These are phyloP conservation scores for Lepus europaeus DNA, from an alignment of 2,113 vertebrate species.

Conservation along the genomic window DNA sequence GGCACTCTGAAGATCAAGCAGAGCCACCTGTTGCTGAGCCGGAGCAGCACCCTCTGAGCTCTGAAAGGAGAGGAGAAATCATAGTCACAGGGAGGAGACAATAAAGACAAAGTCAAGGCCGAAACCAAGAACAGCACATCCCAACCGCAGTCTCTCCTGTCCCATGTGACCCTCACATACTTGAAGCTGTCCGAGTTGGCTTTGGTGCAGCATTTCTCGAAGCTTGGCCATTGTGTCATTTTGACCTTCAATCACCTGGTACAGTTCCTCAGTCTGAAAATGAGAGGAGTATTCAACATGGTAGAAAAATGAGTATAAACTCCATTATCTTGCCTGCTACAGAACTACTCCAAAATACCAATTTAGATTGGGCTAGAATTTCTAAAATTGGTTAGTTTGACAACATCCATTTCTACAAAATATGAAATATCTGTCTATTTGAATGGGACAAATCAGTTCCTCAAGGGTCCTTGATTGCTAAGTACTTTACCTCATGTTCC, in stretches of 20 bases:
- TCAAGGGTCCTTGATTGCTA: background rate
- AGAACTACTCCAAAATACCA: background rate
- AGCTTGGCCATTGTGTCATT: constrained; percentile 92
- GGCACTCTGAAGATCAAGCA: constrained; percentile 90
- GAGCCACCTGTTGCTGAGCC: constrained; percentile 86
- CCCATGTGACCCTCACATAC: constrained; percentile 76
- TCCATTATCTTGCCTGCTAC: background rate
- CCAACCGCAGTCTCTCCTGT: background rate
- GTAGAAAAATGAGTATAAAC: constrained; percentile 2
- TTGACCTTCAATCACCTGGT: constrained; percentile 91
- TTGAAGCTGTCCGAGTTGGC: constrained; percentile 90
- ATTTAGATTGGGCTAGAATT: background rate
- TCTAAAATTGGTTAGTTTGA: background rate
- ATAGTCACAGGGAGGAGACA: background rate
- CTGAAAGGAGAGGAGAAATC: constrained; percentile 72
- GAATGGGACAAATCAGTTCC: background rate
- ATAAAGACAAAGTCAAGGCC: background rate
- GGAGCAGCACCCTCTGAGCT: constrained; percentile 73
- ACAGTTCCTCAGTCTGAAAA: constrained; percentile 91
- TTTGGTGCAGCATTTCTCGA: constrained; percentile 90
- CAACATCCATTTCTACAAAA: background rate
- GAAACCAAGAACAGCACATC: background rate
- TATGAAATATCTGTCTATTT: background rate
- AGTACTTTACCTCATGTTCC: constrained; percentile 92
- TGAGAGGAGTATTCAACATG: background rate